Base-by-base conservation (phyloP, 2,888 invertebrate genomes). In the Agrotis exclamationis region DNA sequence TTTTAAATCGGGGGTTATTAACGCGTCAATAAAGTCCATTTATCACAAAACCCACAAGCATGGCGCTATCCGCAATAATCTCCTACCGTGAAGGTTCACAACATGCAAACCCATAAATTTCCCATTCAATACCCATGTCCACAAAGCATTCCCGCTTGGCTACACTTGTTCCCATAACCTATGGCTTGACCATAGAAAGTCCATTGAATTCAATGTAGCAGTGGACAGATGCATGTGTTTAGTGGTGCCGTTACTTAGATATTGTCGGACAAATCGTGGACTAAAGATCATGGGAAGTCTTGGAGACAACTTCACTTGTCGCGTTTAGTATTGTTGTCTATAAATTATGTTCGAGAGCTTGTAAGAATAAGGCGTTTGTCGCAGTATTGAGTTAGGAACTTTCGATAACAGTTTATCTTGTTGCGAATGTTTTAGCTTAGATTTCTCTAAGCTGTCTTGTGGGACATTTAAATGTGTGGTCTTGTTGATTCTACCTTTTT, bases 131-230 rank as follows among this genome's bases (percentile, higher is more conserved):
- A 73, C 75, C 53, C 44, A 70, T 76, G 86, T 87, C 85, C 72
- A 80, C 84, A 79, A 84, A 85, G 86, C 76, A 85, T 84, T 85
- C 86, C 75, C 77, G 73, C 79, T 56, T 57, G 67, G 60, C 77
- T 85, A 82, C 85, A 87, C 83, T 81, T 82, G 86, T 83, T 87
- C 84, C 83, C 79, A 84, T 87, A 86, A 87, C 87, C 87, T 85
- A 76, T 79, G 85, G 73, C 82, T 82, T 64, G 62, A 78, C 85
- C 72, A 85, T 84, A 86, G 86, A 86, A 83, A 85, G 79, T 78
- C 83, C 60, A 86, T 85, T 85, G 71, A 85, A 85, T 85, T 83
- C 72, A 80, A 81, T 84, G 76, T 76, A 71, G 13, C 60, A 64
- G 60, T 64, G 58, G 85, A 85, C 83, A 86, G 73, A 80, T 84